These are phyloP conservation scores for Porites evermanni DNA, from an alignment of 92 coral and sea anemone species.

Conservation along the genomic window DNA sequence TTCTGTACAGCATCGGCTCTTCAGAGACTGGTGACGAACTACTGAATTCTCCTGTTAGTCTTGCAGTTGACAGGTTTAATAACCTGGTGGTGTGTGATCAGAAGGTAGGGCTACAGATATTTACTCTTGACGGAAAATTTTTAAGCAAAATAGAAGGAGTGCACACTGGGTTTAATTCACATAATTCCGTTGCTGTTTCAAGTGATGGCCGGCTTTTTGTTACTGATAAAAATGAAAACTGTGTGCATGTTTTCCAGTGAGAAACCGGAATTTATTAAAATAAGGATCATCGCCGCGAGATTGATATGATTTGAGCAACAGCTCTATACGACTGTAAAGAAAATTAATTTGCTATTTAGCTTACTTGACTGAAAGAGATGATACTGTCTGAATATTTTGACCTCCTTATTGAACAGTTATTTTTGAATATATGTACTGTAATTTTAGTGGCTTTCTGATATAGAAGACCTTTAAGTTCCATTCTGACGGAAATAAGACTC, in stretches of 20 bases:
- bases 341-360: too few relatives aligned
- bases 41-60: slow-evolving; percentile 51
- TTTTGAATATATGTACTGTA: too few relatives aligned
- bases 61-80: slow-evolving; percentile 48
- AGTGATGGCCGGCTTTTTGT: not conserved
- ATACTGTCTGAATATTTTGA: too few relatives aligned
- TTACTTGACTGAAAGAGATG: too few relatives aligned
- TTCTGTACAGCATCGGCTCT: slow-evolving; percentile 40
- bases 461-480: too few relatives aligned
- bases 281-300: too few relatives aligned
- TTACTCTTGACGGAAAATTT: slow-evolving; percentile 15
- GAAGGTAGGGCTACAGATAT: not conserved
- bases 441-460: too few relatives aligned
- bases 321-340: too few relatives aligned
- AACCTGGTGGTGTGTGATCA: slow-evolving; percentile 33
- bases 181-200: slow-evolving; percentile 3
- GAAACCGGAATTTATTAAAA: too few relatives aligned
- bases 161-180: not conserved
- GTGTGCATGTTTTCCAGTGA: slow-evolving; percentile 8
- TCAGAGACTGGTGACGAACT: slow-evolving; percentile 37
- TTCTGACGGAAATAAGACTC: too few relatives aligned
- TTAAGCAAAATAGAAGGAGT: not conserved
- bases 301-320: too few relatives aligned
- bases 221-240: not conserved
- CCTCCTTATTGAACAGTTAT: too few relatives aligned